Base-by-base conservation (phyloP, 2,113 vertebrate species). In the Catharus bicknelli region DNA sequence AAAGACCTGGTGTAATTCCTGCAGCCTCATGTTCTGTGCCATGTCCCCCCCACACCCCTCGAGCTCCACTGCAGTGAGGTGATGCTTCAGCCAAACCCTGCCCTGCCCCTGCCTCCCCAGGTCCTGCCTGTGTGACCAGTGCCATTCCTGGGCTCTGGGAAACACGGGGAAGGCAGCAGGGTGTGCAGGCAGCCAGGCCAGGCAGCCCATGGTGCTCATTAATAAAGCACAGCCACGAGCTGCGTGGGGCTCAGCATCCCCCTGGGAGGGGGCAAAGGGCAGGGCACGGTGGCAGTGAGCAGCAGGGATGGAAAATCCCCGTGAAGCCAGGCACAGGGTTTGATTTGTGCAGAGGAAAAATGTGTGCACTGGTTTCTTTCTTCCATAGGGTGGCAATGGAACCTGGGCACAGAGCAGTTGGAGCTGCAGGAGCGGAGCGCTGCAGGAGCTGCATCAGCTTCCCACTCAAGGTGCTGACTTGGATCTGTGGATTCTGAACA, bases 361-460 rank as follows among this genome's bases (percentile, higher is more conserved):
- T 64, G 81, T 57, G 83, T 94, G 96, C 91, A 93, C 95, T 93
- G 81, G 93, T 96, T 95, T 96, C 93, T 91, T 96, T 96, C 91
- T 79, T 95, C 94, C 88, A 94, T 94, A 86, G 83, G 89, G 91
- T 94, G 88, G 92, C 90, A 93, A 94, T 93, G 95, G 87, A 96
- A 95, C 95, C 83, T 96, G 90, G 88, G 92, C 72, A 88, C 84
- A 91, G 43, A 94, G 50, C 80, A 54, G 40, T 16, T 84, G 92
- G 66, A 67, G 92, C 94, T 13, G 94, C 88, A n/a, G 75, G 61
- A 96, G 76, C 8, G 3, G 13, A 10, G 90, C 47, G 70, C 86
- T 36, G 68, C 47, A 84, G 68, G 38, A 78, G 32, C 86, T 22
- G 90, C 70, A 30, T 12, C 53, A 64, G 70, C 54, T 93, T 66